Evolutionary conservation across 2,888 invertebrate species (phyloP).

Genomic region (Dolomedes plantarius): DNA sequence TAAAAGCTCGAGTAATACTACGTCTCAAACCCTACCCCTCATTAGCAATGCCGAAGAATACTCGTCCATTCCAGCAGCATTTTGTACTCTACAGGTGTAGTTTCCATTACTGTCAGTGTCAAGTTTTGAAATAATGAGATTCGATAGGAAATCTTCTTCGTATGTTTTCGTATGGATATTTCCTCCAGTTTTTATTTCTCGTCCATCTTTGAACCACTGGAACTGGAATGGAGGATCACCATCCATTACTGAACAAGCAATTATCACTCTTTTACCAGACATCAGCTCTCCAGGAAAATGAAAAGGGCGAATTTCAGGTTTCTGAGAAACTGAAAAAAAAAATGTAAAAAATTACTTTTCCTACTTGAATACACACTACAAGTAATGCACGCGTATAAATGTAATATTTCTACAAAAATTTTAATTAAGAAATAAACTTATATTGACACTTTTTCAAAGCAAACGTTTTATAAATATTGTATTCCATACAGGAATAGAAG

Average conservation of each 20-base stretch:
- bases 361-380: too few species aligned
- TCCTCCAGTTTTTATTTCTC: background rate
- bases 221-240: slow-evolving; percentile 68
- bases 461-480: too few species aligned
- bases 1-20: too few species aligned
- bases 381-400: too few species aligned
- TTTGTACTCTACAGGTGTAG: slow-evolving; percentile 68
- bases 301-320: slow-evolving; percentile 46
- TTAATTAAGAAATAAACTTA: too few species aligned
- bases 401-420: too few species aligned
- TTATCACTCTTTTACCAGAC: slow-evolving; percentile 2
- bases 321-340: slow-evolving; percentile 23
- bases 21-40: slow-evolving; percentile 33
- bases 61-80: slow-evolving; percentile 30
- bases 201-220: slow-evolving; percentile 68
- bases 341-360: too few species aligned
- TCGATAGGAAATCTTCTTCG: slow-evolving; percentile 30
- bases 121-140: slow-evolving; percentile 37
- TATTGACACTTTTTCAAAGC: too few species aligned
- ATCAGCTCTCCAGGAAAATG: slow-evolving; percentile 31
- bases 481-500: too few species aligned
- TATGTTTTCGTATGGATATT: background rate
- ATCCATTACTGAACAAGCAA: slow-evolving; percentile 28
- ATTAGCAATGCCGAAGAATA: slow-evolving; percentile 11
- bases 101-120: slow-evolving; percentile 54